A percentile compares a stretch with the other conserved stretches of the same genome.
phyloP scores from a whole-genome alignment of 2,888 invertebrate genomes.

The Noctua janthina region DNA sequence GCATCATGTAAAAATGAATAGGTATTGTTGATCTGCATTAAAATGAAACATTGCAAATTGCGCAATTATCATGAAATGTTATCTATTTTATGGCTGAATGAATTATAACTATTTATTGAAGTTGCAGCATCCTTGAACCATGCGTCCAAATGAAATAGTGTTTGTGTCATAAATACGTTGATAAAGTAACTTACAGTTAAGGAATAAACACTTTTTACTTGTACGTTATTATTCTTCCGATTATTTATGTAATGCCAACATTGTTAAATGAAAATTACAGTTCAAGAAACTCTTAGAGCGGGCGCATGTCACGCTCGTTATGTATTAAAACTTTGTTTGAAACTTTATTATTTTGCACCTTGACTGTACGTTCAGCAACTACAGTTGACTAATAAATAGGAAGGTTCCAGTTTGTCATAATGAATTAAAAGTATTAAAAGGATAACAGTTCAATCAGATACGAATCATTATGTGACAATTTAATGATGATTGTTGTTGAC shows the following conservation, averaged over 20 bases:
- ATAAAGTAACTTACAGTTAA: not conserved
- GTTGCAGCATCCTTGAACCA: not conserved
- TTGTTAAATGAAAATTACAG: not conserved
- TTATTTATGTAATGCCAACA: not conserved
- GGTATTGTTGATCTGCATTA: not conserved
- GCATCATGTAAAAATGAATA: not conserved
- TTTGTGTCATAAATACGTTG: not conserved
- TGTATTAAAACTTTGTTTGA: not conserved
- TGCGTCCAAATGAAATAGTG: not conserved
- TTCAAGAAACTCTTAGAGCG: not conserved
- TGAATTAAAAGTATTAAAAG: not conserved
- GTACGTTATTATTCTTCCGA: not conserved
- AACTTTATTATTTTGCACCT: not conserved
- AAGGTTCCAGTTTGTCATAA: not conserved
- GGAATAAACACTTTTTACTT: not conserved
- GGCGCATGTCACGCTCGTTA: not conserved
- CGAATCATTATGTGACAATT: not conserved
- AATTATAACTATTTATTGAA: not conserved
- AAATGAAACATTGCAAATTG: not conserved
- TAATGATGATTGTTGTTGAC: slow-evolving; percentile 7
- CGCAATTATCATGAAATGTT: not conserved
- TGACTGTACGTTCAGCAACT: not conserved
- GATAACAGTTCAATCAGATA: not conserved
- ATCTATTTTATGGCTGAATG: not conserved
- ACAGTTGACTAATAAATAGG: not conserved